Conservation (phyloP, 2,113 vertebrate species). For the Callocephalon fimbriatum region DNA sequence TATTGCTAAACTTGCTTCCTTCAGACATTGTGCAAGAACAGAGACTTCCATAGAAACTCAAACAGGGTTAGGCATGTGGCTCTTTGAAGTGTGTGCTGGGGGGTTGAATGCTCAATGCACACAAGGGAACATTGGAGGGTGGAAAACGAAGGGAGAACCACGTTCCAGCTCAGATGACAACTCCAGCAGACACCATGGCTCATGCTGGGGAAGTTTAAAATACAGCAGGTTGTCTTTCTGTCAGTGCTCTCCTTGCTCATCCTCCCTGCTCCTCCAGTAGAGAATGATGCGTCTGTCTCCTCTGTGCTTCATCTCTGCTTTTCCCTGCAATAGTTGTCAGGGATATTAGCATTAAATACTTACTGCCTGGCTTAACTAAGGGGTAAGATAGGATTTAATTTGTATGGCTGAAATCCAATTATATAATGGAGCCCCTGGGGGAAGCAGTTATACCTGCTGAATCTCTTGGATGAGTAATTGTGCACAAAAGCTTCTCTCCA, state of each 20-base stretch:
- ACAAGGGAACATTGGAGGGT: not conserved
- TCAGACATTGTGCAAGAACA: constrained; percentile 46
- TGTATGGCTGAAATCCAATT: constrained; percentile 78
- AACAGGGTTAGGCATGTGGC: constrained; percentile 30
- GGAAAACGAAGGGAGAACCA: not conserved
- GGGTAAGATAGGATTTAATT: constrained; percentile 77
- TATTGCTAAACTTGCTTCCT: constrained; percentile 29
- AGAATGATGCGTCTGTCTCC: not conserved
- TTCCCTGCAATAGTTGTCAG: constrained; percentile 65
- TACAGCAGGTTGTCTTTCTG: not conserved
- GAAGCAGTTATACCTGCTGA: constrained; percentile 75
- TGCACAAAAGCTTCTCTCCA: constrained; percentile 64
- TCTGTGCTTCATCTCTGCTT: constrained; percentile 34
- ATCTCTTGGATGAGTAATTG: constrained; percentile 73
- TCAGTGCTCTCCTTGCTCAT: not conserved
- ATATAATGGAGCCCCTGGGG: constrained; percentile 71
- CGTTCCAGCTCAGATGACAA: not conserved
- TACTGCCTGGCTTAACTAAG: constrained; percentile 75
- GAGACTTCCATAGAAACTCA: constrained; percentile 3
- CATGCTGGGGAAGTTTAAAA: not conserved
- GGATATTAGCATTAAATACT: constrained; percentile 77
- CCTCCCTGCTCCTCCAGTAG: not conserved
- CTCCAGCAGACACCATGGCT: not conserved
- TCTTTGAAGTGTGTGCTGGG: not conserved
- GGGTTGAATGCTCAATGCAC: not conserved